Base-by-base conservation (phyloP, 2,113 vertebrate genomes). In the Pelecanoides urinatrix region DNA sequence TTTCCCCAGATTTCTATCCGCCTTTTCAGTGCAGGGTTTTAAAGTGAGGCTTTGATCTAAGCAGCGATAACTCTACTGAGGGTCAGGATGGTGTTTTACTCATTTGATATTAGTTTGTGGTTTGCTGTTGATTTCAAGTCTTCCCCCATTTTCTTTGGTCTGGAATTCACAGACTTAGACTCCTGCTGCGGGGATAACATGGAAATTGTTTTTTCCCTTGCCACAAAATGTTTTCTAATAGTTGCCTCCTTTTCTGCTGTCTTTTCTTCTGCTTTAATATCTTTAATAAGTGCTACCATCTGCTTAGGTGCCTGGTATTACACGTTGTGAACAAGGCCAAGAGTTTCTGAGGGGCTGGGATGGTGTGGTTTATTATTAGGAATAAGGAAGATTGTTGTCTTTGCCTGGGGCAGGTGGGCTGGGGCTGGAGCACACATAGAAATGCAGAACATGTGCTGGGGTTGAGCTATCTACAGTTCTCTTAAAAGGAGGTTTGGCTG, bases 271-370 rank as follows among this genome's bases (percentile, higher is more conserved):
- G 9, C 74, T 90, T 88, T 91, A 91, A 68, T 82, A 95, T 47
- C 49, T 70, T 91, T 87, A 95, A 32, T 93, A 97, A 97, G 77
- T 95, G 77, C 76, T 97, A 94, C 95, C 95, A 94, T 90, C 94
- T 97, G 95, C 53, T 73, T 88, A 55, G 50, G 61, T 88, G 79
- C 68, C 73, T 82, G 73, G 58, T 77, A 44, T 34, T 91, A 74
- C n/a, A 29, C 1, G 3, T 20, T 63, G 25, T 62, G 90, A 92
- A 42, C 36, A 65, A 86, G 75, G 42, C 65, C 79, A 90, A 78
- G 70, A 83, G 80, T 56, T 94, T 94, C 25, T 1, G 10, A 83
- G 71, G 45, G 78, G 17, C 63, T 88, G 49, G 27, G 83, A 26
- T 0, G 6, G 53, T 66, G 76, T 81, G 93, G 49, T 72, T 94